Conservation (phyloP, 1,140 invertebrate genomes). For the Diploscapter pachys region DNA sequence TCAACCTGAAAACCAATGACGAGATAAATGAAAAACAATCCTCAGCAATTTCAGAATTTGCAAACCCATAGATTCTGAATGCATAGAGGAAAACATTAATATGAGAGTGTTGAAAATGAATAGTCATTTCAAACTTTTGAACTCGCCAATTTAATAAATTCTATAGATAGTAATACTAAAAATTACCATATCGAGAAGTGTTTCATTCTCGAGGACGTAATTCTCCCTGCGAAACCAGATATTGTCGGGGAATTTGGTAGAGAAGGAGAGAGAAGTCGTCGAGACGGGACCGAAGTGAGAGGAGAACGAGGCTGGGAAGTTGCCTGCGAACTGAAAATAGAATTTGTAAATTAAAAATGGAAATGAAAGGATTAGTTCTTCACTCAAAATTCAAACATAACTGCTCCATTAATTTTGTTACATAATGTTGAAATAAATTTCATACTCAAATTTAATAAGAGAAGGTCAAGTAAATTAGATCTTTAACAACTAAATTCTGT, state of each 20-base stretch:
- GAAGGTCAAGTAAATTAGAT: too few relatives aligned
- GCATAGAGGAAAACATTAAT: background rate
- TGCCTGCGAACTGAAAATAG: constrained; percentile 60
- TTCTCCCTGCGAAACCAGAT: constrained; percentile 73
- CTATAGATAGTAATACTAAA: background rate
- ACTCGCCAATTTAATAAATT: too few relatives aligned
- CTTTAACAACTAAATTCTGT: too few relatives aligned
- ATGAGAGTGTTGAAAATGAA: background rate
- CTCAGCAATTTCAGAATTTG: too few relatives aligned
- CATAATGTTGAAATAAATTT: too few relatives aligned
- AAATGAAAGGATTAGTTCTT: too few relatives aligned
- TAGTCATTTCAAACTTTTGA: background rate
- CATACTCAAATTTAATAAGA: too few relatives aligned
- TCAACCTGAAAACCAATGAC: constrained; percentile 31
- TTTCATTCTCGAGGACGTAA: constrained; percentile 83
- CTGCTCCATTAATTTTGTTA: too few relatives aligned
- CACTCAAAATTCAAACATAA: too few relatives aligned
- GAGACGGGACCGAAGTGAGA: constrained; percentile 72
- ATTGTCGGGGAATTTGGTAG: constrained; percentile 52
- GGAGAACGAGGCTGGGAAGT: constrained; percentile 77
- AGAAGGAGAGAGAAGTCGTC: constrained; percentile 10
- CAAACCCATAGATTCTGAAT: too few relatives aligned
- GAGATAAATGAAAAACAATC: too few relatives aligned
- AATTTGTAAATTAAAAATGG: constrained; percentile 2
- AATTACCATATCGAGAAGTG: constrained; percentile 71